These are phyloP conservation scores for Syngnathus rostellatus DNA, from an alignment of 2,797 vertebrate genomes.

Conservation along the genomic window DNA sequence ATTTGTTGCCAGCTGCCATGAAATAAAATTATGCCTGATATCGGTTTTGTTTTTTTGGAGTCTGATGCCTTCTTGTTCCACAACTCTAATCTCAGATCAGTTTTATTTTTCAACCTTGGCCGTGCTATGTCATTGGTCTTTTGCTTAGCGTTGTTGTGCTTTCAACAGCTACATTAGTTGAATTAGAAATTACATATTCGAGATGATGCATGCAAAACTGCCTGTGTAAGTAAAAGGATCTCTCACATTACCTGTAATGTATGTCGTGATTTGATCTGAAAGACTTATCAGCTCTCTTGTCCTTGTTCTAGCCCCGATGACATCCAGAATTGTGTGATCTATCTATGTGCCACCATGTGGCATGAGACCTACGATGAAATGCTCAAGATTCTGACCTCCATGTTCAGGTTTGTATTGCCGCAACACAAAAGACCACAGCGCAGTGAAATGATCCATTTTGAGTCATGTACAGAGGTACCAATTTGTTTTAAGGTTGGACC, in stretches of 20 bases:
- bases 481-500: conserved; percentile 62
- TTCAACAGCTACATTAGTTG: background rate
- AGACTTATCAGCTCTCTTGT: background rate
- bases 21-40: too few species aligned
- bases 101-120: too few species aligned
- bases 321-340: conserved; percentile 67
- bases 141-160: background rate
- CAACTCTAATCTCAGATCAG: too few species aligned
- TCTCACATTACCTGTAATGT: too few species aligned
- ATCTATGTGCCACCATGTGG: conserved; percentile 80
- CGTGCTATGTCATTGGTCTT: too few species aligned
- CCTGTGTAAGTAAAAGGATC: too few species aligned
- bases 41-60: too few species aligned
- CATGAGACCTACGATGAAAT: conserved; percentile 78
- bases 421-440: background rate
- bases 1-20: too few species aligned
- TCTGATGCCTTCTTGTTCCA: too few species aligned
- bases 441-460: background rate
- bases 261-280: too few species aligned
- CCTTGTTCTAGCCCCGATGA: conserved; percentile 48
- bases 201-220: too few species aligned
- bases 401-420: conserved; percentile 68
- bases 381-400: conserved; percentile 76
- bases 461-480: background rate
- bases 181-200: background rate